Conservation (phyloP, 2,888 invertebrate species). For the Tachina lurida region DNA sequence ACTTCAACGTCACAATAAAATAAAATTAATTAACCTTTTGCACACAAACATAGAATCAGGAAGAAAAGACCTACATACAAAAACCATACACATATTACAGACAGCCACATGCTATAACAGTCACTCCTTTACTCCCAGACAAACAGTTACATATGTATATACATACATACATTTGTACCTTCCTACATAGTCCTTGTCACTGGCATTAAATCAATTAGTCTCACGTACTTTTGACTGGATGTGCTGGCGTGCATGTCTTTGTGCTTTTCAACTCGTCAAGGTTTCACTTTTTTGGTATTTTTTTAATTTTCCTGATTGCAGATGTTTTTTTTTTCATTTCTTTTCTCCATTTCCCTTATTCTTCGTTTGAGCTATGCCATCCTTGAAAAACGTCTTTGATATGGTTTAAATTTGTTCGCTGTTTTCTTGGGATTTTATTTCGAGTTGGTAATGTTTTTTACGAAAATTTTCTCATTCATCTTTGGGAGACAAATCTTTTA, state of each 20-base stretch:
- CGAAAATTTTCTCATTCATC: conserved; percentile 51
- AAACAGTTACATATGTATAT: not conserved
- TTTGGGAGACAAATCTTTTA: conserved; percentile 42
- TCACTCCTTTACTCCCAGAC: not conserved
- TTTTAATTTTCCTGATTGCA: conserved; percentile 28
- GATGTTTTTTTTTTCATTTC: conserved; percentile 8
- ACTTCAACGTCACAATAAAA: conserved; percentile 70
- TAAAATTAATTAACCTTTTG: conserved; percentile 72
- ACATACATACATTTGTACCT: not conserved
- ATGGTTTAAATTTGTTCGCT: conserved; percentile 48
- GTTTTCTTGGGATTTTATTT: conserved; percentile 32
- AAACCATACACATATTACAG: conserved; percentile 1
- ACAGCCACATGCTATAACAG: conserved; percentile 3
- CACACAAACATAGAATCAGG: conserved; percentile 34
- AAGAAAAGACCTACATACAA: not conserved
- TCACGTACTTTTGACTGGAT: conserved; percentile 63
- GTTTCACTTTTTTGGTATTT: conserved; percentile 57
- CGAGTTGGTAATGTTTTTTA: conserved; percentile 14
- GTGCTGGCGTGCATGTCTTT: not conserved
- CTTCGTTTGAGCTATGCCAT: conserved; percentile 12
- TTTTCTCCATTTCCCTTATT: conserved; percentile 26
- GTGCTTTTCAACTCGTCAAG: conserved; percentile 60
- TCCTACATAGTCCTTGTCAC: conserved; percentile 62
- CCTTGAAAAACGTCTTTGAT: conserved; percentile 47
- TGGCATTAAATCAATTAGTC: conserved; percentile 71